Percentiles rank a stretch among this genome's conserved stretches.
Conservation (phyloP, 2,888 invertebrate species). For the Diplazon laetatorius region DNA sequence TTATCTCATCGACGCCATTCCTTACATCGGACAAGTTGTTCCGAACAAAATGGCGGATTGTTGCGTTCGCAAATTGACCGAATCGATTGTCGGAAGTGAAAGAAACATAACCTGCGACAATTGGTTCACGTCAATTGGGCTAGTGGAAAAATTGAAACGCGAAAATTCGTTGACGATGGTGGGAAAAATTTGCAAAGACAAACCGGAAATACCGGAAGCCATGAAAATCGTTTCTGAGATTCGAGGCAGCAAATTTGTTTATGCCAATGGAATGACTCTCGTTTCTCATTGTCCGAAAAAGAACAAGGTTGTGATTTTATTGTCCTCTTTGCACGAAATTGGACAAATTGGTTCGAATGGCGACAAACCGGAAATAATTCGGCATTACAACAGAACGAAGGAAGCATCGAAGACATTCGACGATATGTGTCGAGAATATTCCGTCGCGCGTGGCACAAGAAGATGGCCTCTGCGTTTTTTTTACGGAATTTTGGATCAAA, state of each 20-base stretch:
- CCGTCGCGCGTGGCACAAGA: slow-evolving; percentile 57
- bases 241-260: slow-evolving; percentile 8
- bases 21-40: slow-evolving; percentile 72
- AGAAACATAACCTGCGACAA: slow-evolving; percentile 33
- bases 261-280: no score
- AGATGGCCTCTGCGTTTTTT: slow-evolving; percentile 67
- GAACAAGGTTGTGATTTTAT: slow-evolving; percentile 43
- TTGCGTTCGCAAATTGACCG: slow-evolving; percentile 57
- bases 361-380: slow-evolving; percentile 63
- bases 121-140: slow-evolving; percentile 59
- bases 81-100: slow-evolving; percentile 10
- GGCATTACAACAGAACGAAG: slow-evolving; percentile 66
- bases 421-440: slow-evolving; percentile 63
- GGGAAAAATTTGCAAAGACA: slow-evolving; percentile 47
- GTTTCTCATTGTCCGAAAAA: slow-evolving; percentile 35
- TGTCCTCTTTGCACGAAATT: slow-evolving; percentile 36
- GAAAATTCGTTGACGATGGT: slow-evolving; percentile 13
- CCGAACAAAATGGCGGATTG: slow-evolving; percentile 49
- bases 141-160: slow-evolving; percentile 55
- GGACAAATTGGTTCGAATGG: slow-evolving; percentile 42
- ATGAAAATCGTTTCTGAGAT: no score
- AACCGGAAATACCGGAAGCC: slow-evolving; percentile 53
- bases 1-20: slow-evolving; percentile 73
- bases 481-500: slow-evolving; percentile 66
- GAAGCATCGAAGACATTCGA: slow-evolving; percentile 67